Evolutionary conservation across 2,113 vertebrate genomes (phyloP), one percentile per base, ranked within the genome.

Genomic region (Saguinus midas): DNA sequence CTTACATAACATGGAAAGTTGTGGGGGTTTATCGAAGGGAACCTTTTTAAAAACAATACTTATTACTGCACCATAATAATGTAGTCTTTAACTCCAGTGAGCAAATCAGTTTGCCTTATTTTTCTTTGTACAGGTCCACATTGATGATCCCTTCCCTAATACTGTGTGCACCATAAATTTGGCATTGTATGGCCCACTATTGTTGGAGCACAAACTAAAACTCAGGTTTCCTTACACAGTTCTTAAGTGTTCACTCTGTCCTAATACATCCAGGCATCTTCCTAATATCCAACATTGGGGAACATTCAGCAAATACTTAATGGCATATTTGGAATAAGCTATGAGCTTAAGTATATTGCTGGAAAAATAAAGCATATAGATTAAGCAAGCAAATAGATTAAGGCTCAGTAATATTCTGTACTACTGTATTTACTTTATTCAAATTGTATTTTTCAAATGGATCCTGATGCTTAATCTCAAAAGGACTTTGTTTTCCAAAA

Each of bases 1-100:
- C 57, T 70, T 95, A 91, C 68, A 88, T 96, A 13, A 79, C 84
- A 94, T 95, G 94, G 97, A 96, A 95, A 84, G 70, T 96, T 95
- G 94, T 92, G 91, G 94, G 95, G 78, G 88, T 82, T 95, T 96
- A 85, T 85, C 91, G 95, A 73, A 70, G 48, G 37, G 61, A 95
- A 85, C 92, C 80, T 91, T 96, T 93, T 75, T 79, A 50, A 96
- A 96, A 96, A 90, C 87, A 97, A 2, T 55, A 48, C 76, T 95
- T 80, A 52, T 2, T 32, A 58, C 94, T 75, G 45, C 37, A 70
- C 85, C 61, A 14, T 48, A 25, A 29, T 75, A 95, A 35, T 68
- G 35, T 29, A 32, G 37, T 45, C 45, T 57, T 75, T 79, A 40
- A 52, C 23, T 64, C 25, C 66, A 48, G 92, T 80, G 95, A 90